These are phyloP conservation scores for Lasius fuliginosus DNA, from an alignment of 2,888 invertebrate genomes.

Conservation along the genomic window DNA sequence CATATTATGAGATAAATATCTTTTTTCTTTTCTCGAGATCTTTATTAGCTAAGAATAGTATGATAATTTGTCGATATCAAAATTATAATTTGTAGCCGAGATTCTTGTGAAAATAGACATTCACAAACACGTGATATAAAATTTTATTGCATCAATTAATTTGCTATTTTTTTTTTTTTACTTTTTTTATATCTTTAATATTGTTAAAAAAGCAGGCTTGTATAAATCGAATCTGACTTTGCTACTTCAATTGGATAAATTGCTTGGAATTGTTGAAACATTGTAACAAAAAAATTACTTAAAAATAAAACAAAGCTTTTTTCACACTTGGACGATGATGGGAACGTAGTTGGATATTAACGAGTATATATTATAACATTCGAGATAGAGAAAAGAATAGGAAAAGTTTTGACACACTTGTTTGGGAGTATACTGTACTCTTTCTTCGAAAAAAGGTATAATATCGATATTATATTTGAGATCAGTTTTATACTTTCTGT, in stretches of 20 bases:
- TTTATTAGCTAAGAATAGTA: not conserved
- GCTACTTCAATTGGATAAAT: not conserved
- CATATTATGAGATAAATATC: not conserved
- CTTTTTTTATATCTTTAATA: not conserved
- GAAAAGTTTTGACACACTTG: not conserved
- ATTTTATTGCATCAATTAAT: not conserved
- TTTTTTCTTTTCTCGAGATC: not conserved
- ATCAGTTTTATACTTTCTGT: conserved; percentile 4
- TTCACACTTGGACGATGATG: not conserved
- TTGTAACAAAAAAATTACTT: not conserved
- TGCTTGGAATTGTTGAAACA: not conserved
- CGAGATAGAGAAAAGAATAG: not conserved
- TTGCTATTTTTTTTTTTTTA: not conserved
- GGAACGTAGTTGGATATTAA: not conserved
- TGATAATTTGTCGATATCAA: not conserved
- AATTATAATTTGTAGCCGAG: not conserved
- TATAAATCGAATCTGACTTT: not conserved
- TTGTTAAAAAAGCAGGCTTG: not conserved
- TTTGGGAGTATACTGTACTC: not conserved
- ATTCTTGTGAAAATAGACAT: not conserved
- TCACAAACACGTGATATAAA: not conserved
- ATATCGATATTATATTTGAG: conserved; percentile 1
- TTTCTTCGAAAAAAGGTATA: not conserved
- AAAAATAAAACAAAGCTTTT: not conserved
- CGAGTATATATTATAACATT: not conserved